A percentile compares a stretch with the other conserved stretches of the same genome.
phyloP scores from a whole-genome alignment of 92 coral and sea anemone species.

The Epizoanthus stellaris region DNA sequence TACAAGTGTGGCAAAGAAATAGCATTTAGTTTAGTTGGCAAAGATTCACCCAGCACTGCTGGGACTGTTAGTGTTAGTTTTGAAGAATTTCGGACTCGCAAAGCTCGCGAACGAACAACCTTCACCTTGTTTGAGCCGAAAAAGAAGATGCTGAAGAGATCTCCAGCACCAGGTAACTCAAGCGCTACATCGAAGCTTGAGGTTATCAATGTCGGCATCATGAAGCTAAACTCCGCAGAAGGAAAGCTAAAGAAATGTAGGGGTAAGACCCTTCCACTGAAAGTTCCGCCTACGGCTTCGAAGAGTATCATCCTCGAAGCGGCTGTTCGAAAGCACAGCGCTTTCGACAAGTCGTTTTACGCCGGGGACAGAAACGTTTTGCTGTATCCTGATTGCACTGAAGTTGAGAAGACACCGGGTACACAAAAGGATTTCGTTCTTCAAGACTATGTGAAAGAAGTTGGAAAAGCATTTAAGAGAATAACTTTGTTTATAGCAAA shows the following conservation, averaged over 20 bases:
- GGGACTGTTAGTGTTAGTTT: conserved; percentile 9
- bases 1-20: conserved; percentile 16
- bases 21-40: too few relatives aligned
- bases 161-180: conserved; percentile 2
- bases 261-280: conserved; percentile 33
- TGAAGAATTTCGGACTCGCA: background rate
- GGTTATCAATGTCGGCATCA: conserved; percentile 6
- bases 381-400: conserved; percentile 42
- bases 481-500: conserved; percentile 24
- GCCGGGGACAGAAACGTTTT: conserved; percentile 5
- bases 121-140: conserved; percentile 24
- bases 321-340: conserved; percentile 32
- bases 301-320: conserved; percentile 26
- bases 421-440: conserved; percentile 36
- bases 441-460: conserved; percentile 18
- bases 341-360: conserved; percentile 29
- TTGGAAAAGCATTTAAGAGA: conserved; percentile 24
- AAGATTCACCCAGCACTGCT: background rate
- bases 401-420: conserved; percentile 30
- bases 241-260: conserved; percentile 18
- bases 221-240: conserved; percentile 7
- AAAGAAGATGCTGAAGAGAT: conserved; percentile 6
- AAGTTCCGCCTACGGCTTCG: conserved; percentile 21
- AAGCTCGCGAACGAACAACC: background rate
- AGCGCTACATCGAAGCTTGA: too few relatives aligned